Evolutionary conservation across 2,113 vertebrate genomes (phyloP).

Genomic region (Okapia johnstoni): DNA sequence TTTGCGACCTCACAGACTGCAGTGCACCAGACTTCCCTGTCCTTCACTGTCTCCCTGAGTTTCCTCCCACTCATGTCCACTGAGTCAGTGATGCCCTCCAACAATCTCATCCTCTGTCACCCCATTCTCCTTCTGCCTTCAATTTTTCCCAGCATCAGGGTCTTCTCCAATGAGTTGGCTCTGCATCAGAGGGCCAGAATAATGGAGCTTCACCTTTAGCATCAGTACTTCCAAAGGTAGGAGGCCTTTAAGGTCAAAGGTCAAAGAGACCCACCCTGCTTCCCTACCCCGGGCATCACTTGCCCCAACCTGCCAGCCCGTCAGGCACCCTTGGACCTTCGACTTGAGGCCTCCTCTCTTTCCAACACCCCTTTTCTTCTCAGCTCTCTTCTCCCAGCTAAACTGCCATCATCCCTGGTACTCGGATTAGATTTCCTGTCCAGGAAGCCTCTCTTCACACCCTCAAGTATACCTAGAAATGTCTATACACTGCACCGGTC

Average conservation of each 20-base stretch:
- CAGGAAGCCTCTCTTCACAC: not conserved
- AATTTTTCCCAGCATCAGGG: not conserved
- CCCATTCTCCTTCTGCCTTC: not conserved
- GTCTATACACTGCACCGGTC: not conserved
- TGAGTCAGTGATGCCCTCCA: not conserved
- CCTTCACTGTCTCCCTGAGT: not conserved
- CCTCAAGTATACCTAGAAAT: not conserved
- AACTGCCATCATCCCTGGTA: not conserved
- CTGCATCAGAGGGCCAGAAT: not conserved
- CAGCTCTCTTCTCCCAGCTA: not conserved
- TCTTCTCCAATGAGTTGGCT: not conserved
- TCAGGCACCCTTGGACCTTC: not conserved
- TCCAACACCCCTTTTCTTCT: not conserved
- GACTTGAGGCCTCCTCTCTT: not conserved
- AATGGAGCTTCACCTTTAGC: not conserved
- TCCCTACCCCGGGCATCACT: not conserved
- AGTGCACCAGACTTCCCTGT: not conserved
- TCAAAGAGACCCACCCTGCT: not conserved
- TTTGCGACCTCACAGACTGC: not conserved
- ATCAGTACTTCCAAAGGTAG: not conserved
- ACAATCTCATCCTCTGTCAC: not conserved
- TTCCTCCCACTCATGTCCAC: not conserved
- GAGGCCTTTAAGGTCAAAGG: not conserved
- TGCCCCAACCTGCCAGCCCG: too few species aligned
- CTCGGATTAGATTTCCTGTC: not conserved